Conservation (phyloP, 2,113 vertebrate species). For the Trogon melanurus region DNA sequence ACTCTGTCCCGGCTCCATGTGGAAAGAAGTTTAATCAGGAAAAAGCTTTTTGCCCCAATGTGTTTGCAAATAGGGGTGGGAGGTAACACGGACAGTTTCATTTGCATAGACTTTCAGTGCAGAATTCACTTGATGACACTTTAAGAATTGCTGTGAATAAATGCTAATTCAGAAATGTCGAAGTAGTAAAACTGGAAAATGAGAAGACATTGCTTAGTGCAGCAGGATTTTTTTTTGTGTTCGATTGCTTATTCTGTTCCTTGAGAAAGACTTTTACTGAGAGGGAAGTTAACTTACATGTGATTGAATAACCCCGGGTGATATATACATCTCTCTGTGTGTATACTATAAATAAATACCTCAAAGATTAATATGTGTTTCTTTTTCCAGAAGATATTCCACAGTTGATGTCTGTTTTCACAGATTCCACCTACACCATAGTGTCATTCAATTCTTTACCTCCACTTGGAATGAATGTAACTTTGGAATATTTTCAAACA, state of each 20-base stretch:
- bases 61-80: neutral
- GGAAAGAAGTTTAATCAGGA: neutral
- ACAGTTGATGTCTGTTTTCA: slow-evolving; percentile 29
- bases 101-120: neutral
- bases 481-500: neutral
- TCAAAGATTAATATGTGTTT: slow-evolving; percentile 17
- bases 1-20: neutral
- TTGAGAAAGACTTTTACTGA: slow-evolving; percentile 9
- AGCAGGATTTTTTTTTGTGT: neutral
- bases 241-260: neutral
- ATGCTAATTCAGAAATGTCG: slow-evolving; percentile 19
- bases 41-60: neutral
- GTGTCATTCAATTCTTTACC: slow-evolving; percentile 54
- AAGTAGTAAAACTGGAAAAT: slow-evolving; percentile 33
- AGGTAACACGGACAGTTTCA: neutral
- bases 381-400: slow-evolving; percentile 47
- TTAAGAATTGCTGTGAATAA: neutral
- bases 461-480: slow-evolving; percentile 1
- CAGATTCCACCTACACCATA: slow-evolving; percentile 33
- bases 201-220: neutral
- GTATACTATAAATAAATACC: slow-evolving; percentile 27
- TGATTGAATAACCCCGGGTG: slow-evolving; percentile 14
- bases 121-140: slow-evolving; percentile 3
- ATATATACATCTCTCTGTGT: neutral
- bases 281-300: neutral